Evolutionary conservation across 2,888 invertebrate species (phyloP), one percentile per base, ranked within the genome.

Genomic region (Cephus runcator): DNA sequence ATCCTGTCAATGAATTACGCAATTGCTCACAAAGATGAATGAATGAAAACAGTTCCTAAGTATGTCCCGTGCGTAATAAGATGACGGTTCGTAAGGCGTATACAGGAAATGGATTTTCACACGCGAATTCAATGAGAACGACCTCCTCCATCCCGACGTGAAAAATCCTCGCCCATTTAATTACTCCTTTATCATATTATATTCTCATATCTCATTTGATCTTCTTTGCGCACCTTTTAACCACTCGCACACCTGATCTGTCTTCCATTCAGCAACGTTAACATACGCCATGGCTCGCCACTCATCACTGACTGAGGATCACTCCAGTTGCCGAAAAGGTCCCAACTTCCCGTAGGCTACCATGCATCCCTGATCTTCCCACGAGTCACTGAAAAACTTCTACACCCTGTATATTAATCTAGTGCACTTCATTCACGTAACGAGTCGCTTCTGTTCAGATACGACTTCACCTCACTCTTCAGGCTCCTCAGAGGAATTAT

Each of bases 191-290:
- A 97, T 92, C 23, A 56, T 56, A 56, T 56, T 56, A 56, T 56
- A 56, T 56, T 56, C 56, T 56, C 23, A 56, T 56, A 9, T 56
- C 23, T 56, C 56, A 23, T 56, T 15, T 9, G 23, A 56, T 56
- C 23, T 36, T 73, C 69, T 73, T 68, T 40, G 76, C 87, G 81
- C 92, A 97, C 97, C 97, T 95, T 96, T 95, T 85, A 97, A 92
- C 97, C 97, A 97, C 90, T 97, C 97, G 84, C 96, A 96, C 86
- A 97, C 97, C 94, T 97, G 97, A 89, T 97, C 96, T 79, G 96
- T 95, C 86, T 96, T 95, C 97, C 97, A 97, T 92, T 97, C 97
- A 86, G 95, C 96, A 87, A 97, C 96, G 92, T 96, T 96, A 87
- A 96, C 95, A 92, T 96, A 96, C 90, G 96, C 96, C 96, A 96